Percentiles rank a stretch among this genome's conserved stretches.
Conservation (phyloP, 2,888 invertebrate species). For the Sinodicranocentrus sp. region DNA sequence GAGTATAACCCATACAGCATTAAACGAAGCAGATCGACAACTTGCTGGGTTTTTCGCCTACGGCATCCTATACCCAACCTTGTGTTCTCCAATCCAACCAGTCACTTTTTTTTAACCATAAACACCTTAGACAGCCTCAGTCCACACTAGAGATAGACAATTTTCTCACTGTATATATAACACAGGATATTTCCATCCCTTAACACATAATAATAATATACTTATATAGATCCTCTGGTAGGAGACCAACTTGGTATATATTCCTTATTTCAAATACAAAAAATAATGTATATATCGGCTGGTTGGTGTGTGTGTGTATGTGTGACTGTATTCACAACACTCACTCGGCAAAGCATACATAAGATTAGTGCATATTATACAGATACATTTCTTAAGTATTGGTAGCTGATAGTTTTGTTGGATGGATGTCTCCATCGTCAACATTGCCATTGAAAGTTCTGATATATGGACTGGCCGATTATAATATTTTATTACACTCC, state of each 20-base stretch:
- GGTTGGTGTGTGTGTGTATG: neutral
- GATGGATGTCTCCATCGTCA: constrained; percentile 5
- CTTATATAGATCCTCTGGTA: neutral
- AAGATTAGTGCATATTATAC: no score
- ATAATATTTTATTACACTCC: neutral
- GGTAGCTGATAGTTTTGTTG: neutral
- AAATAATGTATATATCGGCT: neutral
- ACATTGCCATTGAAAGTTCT: constrained; percentile 17
- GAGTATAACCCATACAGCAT: neutral
- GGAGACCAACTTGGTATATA: neutral
- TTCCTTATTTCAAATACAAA: neutral
- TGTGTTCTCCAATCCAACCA: no score
- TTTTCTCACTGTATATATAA: no score
- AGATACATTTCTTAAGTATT: no score
- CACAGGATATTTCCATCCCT: no score
- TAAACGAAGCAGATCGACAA: neutral
- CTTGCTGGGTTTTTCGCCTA: constrained; percentile 6
- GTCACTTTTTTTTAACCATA: no score
- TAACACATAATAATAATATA: no score
- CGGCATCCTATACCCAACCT: neutral
- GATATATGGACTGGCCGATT: neutral
- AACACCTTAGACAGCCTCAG: no score
- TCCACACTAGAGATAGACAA: no score
- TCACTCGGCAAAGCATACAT: neutral
- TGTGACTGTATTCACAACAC: neutral